Evolutionary conservation across 2,888 invertebrate genomes (phyloP).

Genomic region (Galerucella calmariensis): DNA sequence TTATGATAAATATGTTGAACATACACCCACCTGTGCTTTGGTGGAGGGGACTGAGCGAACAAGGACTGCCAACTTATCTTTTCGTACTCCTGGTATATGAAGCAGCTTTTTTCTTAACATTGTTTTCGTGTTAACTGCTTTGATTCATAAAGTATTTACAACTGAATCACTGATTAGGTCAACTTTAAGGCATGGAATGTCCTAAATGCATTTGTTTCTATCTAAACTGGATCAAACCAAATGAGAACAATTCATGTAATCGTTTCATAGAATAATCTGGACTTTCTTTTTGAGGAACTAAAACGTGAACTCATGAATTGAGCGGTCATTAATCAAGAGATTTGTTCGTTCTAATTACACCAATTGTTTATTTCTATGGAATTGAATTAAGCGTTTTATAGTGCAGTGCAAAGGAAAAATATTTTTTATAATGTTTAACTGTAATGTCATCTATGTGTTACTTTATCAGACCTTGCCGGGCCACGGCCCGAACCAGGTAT

Average conservation of each 20-base stretch:
- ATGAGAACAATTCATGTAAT: conserved; percentile 19
- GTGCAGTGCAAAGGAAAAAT: background rate
- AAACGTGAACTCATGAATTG: background rate
- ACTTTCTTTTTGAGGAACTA: conserved; percentile 25
- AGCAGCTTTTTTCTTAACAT: no score
- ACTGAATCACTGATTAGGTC: no score
- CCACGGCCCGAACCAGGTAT: no score
- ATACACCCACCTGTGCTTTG: no score
- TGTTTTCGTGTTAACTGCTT: no score
- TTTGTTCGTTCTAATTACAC: background rate
- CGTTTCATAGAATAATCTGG: background rate
- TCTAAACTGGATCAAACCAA: background rate
- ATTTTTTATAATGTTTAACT: background rate
- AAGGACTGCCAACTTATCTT: no score
- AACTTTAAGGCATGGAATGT: background rate
- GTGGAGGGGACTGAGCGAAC: no score
- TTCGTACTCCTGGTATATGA: no score
- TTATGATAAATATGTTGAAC: no score
- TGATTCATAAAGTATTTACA: no score
- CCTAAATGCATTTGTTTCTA: conserved; percentile 18
- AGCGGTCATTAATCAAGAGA: background rate
- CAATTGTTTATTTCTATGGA: background rate
- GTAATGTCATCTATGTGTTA: no score
- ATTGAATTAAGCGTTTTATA: background rate
- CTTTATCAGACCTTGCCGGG: no score